Evolutionary conservation across 2,797 vertebrate genomes (phyloP).

Genomic region (Siniperca scherzeri): DNA sequence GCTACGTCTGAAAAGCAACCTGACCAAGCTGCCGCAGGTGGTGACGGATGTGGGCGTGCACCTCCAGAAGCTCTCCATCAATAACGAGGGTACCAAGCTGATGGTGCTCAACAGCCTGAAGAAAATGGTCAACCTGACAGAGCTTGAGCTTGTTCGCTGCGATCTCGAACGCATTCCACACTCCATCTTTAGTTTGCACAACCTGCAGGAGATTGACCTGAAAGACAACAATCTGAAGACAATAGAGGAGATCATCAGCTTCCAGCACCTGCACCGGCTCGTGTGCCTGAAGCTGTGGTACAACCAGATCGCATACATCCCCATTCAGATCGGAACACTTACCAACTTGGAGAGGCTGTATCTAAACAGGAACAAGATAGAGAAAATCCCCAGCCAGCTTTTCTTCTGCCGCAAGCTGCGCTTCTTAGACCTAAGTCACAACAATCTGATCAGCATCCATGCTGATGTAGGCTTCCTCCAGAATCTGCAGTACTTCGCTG

Average conservation of each 20-base stretch:
- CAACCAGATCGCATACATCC: conserved; percentile 99
- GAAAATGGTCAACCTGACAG: conserved; percentile 98
- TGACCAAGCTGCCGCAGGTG: conserved; percentile 97
- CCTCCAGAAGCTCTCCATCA: conserved; percentile 97
- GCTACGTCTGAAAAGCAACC: conserved; percentile 95
- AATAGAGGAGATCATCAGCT: conserved; percentile 99
- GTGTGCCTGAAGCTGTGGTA: conserved; percentile 96
- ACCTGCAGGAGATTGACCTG: conserved; percentile 97
- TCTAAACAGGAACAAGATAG: conserved; percentile 98
- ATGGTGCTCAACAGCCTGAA: conserved; percentile 99
- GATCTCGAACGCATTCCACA: conserved; percentile 98
- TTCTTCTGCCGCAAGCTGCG: conserved; percentile 97
- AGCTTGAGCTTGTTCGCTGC: conserved; percentile 95
- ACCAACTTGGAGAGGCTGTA: conserved; percentile 95
- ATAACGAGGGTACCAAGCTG: conserved; percentile 98
- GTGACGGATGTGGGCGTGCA: conserved; percentile 97
- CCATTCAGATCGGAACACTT: conserved; percentile 96
- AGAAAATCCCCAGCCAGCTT: conserved; percentile 95
- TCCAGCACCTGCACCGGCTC: conserved; percentile 97
- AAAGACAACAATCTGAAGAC: conserved; percentile 99
- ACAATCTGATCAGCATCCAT: conserved; percentile 93
- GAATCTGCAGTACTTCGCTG: conserved; percentile 94
- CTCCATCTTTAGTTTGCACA: conserved; percentile 97
- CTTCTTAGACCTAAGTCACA: conserved; percentile 97
- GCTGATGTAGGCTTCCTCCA: conserved; percentile 93